Base-by-base conservation (phyloP, 2,797 vertebrate genomes). In the Epinephelus malabaricus region DNA sequence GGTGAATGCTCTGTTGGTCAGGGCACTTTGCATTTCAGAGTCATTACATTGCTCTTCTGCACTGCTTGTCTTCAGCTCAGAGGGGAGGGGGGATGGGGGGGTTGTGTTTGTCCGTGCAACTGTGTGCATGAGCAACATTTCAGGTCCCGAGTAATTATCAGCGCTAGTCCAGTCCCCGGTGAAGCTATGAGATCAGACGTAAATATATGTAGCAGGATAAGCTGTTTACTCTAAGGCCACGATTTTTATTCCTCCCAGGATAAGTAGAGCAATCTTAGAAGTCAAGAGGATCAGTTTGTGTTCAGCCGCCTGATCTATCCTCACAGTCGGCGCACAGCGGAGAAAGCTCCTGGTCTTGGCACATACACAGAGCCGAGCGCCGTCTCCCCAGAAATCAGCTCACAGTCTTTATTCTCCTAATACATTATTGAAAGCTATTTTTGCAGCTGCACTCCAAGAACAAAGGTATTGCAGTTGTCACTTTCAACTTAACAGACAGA, bases 371-470 rank as follows among this genome's bases (percentile, higher is more conserved):
- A 87, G 84, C 73, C 4, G 71, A 86, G 55, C 62, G 50, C 17
- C 74, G 50, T 73, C 83, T 76, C 69, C 85, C 74, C 78, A 85
- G 81, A 92, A 89, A 92, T 90, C 86, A 86, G 83, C 89, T 88
- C 84, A 62, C 69, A 73, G 61, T 89, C 86, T 85, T 91, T 92
- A 85, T 92, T 88, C 90, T 82, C 84, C 88, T 91, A 88, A 92
- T 93, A 88, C 83, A 94, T 94, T 93, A 95, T 94, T 94, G 90
- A 94, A 92, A 90, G 88, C 87, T 92, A 89, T 92, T 93, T 93
- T 93, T 93, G 85, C 90, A 71, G 81, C 86, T 59, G 82, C 87
- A 76, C 85, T 85, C 77, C 25, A 79, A 93, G 90, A 94, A 93
- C 92, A 94, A 93, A 92, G 90, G 88, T 88, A 84, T 75, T 45